phyloP scores from a whole-genome alignment of 2,113 vertebrate species.

The Arizona elegans region DNA sequence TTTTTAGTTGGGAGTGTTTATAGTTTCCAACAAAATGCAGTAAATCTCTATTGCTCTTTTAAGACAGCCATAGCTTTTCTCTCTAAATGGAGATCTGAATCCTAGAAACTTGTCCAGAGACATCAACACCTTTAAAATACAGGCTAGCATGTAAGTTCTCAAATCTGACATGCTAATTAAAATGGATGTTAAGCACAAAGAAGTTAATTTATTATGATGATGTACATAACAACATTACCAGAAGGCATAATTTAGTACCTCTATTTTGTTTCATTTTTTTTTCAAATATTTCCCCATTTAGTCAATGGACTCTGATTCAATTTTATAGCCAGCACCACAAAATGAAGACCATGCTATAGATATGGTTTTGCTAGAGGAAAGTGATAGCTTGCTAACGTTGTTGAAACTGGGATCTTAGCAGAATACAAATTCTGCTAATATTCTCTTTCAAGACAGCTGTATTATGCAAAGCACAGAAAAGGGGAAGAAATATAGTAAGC shows the following conservation, averaged over 20 bases:
- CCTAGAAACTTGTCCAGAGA: not conserved
- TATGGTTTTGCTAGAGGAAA: not conserved
- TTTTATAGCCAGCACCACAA: not conserved
- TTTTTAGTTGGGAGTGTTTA: not conserved
- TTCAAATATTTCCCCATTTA: not conserved
- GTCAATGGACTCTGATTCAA: not conserved
- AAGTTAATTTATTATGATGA: not conserved
- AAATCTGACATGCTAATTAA: not conserved
- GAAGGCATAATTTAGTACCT: not conserved
- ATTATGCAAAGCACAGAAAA: not conserved
- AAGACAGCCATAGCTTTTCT: not conserved
- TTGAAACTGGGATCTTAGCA: not conserved
- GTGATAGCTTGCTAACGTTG: not conserved
- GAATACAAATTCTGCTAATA: not conserved
- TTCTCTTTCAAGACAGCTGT: not conserved
- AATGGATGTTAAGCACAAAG: not conserved
- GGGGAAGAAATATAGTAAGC: not conserved
- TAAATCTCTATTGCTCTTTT: not conserved
- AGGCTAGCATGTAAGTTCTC: not conserved
- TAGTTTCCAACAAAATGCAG: not conserved
- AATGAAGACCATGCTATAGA: not conserved
- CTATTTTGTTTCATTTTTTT: not conserved
- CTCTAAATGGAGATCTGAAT: not conserved
- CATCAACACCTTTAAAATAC: not conserved
- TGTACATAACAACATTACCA: not conserved